phyloP scores from a whole-genome alignment of 1,140 invertebrate genomes.

The Pogonomyrmex barbatus region DNA sequence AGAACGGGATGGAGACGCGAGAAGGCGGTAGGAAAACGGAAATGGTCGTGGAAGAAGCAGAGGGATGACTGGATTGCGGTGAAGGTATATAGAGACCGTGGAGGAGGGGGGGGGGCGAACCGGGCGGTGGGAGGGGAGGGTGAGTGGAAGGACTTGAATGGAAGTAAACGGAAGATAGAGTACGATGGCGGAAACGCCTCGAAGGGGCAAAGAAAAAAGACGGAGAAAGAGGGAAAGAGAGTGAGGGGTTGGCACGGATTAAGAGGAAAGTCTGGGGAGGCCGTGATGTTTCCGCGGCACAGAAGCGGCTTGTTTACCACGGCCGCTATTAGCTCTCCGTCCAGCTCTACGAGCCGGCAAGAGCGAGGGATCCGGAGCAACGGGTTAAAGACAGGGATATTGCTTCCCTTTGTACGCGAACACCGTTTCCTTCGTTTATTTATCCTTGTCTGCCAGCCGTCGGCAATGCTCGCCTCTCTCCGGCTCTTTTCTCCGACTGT shows the following conservation, averaged over 20 bases:
- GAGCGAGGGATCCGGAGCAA: conserved; percentile 46
- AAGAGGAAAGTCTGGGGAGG: conserved; percentile 70
- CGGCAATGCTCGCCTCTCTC: conserved; percentile 48
- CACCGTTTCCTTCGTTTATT: conserved; percentile 82
- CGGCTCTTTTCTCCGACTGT: conserved; percentile 52
- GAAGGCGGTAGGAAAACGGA: conserved; percentile 62
- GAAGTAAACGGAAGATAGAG: conserved; percentile 51
- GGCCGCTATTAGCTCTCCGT: conserved; percentile 78
- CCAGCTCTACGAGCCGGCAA: conserved; percentile 53
- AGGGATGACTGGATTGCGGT: conserved; percentile 1
- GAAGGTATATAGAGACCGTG: not conserved
- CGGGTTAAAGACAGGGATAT: conserved; percentile 78
- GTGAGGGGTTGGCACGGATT: conserved; percentile 50
- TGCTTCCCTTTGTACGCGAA: conserved; percentile 79
- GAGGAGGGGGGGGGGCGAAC: not conserved
- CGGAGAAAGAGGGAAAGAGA: conserved; percentile 22
- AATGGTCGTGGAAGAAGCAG: conserved; percentile 49
- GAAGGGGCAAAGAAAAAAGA: conserved; percentile 37
- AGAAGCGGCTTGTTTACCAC: conserved; percentile 81
- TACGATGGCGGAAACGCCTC: conserved; percentile 41
- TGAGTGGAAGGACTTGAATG: conserved; percentile 37
- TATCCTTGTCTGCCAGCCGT: conserved; percentile 79
- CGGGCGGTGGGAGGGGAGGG: not conserved
- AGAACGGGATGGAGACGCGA: conserved; percentile 36
- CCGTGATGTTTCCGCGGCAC: conserved; percentile 73